Conservation (phyloP, 2,888 invertebrate species). For the Siphonodentalium dalli region DNA sequence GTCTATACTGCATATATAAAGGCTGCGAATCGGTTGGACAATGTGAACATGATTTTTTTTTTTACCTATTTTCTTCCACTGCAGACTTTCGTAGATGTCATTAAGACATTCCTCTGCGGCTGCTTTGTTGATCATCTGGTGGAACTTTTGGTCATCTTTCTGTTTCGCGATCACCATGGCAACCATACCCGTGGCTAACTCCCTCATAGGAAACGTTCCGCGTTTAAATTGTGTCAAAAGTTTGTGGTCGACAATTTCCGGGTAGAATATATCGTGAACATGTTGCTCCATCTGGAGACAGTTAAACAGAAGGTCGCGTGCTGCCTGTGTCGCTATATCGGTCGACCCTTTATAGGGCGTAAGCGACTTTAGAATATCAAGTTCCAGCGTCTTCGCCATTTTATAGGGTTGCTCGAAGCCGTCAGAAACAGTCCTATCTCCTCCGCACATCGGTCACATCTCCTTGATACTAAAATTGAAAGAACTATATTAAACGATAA, state of each 20-base stretch:
- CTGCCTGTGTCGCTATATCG: slow-evolving; percentile 49
- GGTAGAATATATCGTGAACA: slow-evolving; percentile 55
- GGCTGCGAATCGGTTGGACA: no score
- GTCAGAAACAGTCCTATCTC: no score
- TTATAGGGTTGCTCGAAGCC: slow-evolving; percentile 13
- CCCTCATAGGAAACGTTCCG: slow-evolving; percentile 48
- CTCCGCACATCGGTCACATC: no score
- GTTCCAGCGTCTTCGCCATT: slow-evolving; percentile 29
- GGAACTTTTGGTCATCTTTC: slow-evolving; percentile 51
- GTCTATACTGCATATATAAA: no score
- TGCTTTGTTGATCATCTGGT: slow-evolving; percentile 45
- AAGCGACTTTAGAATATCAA: slow-evolving; percentile 48
- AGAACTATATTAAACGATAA: no score
- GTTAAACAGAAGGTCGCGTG: slow-evolving; percentile 50
- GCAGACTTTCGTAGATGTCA: slow-evolving; percentile 50
- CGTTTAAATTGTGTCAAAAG: slow-evolving; percentile 33
- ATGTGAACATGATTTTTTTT: no score
- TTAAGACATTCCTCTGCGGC: slow-evolving; percentile 41
- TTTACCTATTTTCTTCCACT: slow-evolving; percentile 62
- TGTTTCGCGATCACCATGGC: slow-evolving; percentile 46
- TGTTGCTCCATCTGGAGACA: slow-evolving; percentile 45
- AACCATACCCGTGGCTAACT: slow-evolving; percentile 45
- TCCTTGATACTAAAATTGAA: no score
- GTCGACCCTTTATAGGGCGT: slow-evolving; percentile 45
- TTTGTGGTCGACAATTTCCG: slow-evolving; percentile 37